Evolutionary conservation across 2,888 invertebrate species (phyloP).

Genomic region (Chaetogeoica ovagalla): DNA sequence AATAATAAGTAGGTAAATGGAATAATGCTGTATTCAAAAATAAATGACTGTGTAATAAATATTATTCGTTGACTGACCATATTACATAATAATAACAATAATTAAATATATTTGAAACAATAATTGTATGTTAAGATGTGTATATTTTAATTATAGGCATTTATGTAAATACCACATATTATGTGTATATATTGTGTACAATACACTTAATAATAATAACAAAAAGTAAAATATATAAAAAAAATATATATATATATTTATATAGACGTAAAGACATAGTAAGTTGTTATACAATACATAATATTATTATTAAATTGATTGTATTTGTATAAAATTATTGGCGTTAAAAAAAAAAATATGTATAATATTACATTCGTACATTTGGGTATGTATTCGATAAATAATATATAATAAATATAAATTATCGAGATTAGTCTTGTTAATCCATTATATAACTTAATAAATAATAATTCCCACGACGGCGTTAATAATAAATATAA

Average conservation of each 20-base stretch:
- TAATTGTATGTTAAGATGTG: too few relatives aligned
- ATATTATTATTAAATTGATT: conserved; percentile 4
- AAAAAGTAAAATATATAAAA: background rate
- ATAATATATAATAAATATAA: background rate
- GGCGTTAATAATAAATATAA: background rate
- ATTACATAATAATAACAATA: too few relatives aligned
- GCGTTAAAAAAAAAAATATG: background rate
- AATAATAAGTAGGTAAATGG: too few relatives aligned
- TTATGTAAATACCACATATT: background rate
- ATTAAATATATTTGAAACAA: too few relatives aligned
- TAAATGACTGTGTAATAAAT: too few relatives aligned
- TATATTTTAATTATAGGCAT: too few relatives aligned
- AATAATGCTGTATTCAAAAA: too few relatives aligned
- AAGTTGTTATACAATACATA: conserved; percentile 13
- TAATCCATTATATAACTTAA: conserved; percentile 35
- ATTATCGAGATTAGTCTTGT: conserved; percentile 49
- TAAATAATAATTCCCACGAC: background rate
- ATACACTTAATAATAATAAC: background rate
- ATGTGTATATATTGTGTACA: background rate
- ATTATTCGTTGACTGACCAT: too few relatives aligned
- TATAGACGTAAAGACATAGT: conserved; percentile 15
- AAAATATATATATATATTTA: conserved; percentile 5
- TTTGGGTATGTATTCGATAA: too few relatives aligned
- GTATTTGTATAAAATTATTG: background rate
- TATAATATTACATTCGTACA: background rate